Base-by-base conservation (phyloP, 2,113 vertebrate species). In the Cyphomyrus plagiostoma region DNA sequence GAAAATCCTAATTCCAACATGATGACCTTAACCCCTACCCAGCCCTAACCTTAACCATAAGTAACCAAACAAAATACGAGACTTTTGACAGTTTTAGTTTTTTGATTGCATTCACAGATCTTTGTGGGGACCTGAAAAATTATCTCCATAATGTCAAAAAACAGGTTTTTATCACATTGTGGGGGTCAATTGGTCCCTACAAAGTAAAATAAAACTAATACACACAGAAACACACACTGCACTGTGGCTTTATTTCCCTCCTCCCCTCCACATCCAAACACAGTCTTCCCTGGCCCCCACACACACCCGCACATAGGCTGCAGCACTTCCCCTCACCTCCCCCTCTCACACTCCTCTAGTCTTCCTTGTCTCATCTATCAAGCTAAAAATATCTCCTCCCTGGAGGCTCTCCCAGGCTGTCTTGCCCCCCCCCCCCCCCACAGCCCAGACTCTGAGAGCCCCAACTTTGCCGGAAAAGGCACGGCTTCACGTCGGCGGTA, bases 331-430 rank as follows among this genome's bases (percentile, higher is more conserved):
- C 93, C 90, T 90, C 88, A 92, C 92, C 83, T 92, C 93, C 92
- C 90, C 84, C 66, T 4, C 88, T 1, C 66, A 35, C 46, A 35
- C 66, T 17, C 62, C 42, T 26, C 56, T n/a, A 21, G 19, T 92
- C 91, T 90, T 88, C 90, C 90, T 82, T 89, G 92, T 92, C 89
- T 92, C 90, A 90, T 93, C 91, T 88, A 90, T 93, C 56, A 89
- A 53, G 88, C 93, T 95, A 95, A 93, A 95, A 95, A 94, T 95
- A 95, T 91, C 87, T 52, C 89, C 89, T 92, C 86, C 90, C 92
- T 93, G 92, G 92, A 93, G 91, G 91, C 92, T 91, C 92, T 94
- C 90, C 53, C 87, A 13, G 17, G 30, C 58, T 66, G 26, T 21
- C 39, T n/a, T 13, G 8, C 23, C 10, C 35, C 26, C 0, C 7